phyloP scores from a whole-genome alignment of 2,797 vertebrate genomes.

The Distichodus sexfasciatus region DNA sequence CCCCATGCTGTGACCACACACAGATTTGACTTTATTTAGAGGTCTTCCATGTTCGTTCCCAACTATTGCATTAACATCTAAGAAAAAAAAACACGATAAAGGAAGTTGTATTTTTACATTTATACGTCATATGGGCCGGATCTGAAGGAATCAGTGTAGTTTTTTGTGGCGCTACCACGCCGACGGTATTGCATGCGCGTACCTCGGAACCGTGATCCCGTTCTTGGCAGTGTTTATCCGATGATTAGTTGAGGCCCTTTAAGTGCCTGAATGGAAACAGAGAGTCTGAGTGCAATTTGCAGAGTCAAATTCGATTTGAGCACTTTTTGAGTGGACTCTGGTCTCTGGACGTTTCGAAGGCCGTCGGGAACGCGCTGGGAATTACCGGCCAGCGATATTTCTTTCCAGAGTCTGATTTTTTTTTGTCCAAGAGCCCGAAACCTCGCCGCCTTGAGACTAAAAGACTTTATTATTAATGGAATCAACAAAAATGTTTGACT shows the following conservation, averaged over 20 bases:
- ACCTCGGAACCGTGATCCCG: constrained; percentile 17
- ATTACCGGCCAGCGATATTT: constrained; percentile 28
- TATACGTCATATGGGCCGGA: neutral
- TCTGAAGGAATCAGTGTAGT: neutral
- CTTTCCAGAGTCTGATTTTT: neutral
- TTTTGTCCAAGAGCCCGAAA: neutral
- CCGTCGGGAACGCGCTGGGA: constrained; percentile 15
- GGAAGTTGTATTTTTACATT: neutral
- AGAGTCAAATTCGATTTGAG: constrained; percentile 56
- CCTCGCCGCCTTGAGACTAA: neutral
- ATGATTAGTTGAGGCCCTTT: constrained; percentile 42
- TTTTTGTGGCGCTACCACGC: neutral
- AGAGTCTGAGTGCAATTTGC: constrained; percentile 50
- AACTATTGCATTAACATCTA: neutral
- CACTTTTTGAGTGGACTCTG: constrained; percentile 41
- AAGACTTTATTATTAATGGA: neutral
- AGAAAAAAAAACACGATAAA: neutral
- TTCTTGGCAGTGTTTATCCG: constrained; percentile 40
- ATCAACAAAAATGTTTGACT: neutral
- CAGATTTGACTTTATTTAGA: neutral
- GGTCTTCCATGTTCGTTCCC: neutral
- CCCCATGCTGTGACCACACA: neutral
- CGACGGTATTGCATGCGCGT: neutral
- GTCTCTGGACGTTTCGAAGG: constrained; percentile 31
- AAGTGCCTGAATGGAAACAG: constrained; percentile 51